A percentile compares a stretch with the other conserved stretches of the same genome.
phyloP scores from a whole-genome alignment of 2,888 invertebrate species.

The Leptogaster cylindrica region DNA sequence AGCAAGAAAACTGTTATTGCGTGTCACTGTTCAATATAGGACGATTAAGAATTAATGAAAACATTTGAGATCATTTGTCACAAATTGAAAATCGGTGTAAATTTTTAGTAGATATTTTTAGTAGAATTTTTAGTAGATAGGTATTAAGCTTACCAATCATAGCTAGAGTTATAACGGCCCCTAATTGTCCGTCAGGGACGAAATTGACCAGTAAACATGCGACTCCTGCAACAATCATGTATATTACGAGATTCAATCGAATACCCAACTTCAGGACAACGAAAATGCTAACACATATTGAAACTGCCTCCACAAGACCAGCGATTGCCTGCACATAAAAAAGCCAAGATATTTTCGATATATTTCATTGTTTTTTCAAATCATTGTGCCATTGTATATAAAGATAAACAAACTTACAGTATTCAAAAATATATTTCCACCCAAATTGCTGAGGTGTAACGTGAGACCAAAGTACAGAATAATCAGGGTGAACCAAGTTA shows the following conservation, averaged over 20 bases:
- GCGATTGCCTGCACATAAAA: constrained; percentile 64
- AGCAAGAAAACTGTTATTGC: no score
- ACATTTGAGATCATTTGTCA: no score
- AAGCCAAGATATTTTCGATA: neutral
- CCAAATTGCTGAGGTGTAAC: constrained; percentile 75
- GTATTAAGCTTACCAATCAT: constrained; percentile 73
- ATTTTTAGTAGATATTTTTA: no score
- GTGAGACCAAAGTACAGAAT: constrained; percentile 81
- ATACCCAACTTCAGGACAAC: constrained; percentile 75
- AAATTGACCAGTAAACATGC: constrained; percentile 70
- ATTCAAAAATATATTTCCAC: constrained; percentile 75
- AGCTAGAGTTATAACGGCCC: constrained; percentile 71
- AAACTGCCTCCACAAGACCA: constrained; percentile 75
- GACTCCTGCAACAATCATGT: constrained; percentile 72
- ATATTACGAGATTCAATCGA: constrained; percentile 71
- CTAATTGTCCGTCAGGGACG: constrained; percentile 64
- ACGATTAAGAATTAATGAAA: no score
- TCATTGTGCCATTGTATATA: no score
- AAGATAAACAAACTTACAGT: no score
- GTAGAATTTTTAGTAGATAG: no score
- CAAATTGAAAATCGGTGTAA: no score
- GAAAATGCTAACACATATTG: constrained; percentile 74
- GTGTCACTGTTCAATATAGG: no score
- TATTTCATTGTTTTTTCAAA: no score
- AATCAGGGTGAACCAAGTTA: constrained; percentile 78